Evolutionary conservation across 2,113 vertebrate genomes (phyloP), one percentile per base, ranked within the genome.

Genomic region (Aepyceros melampus): DNA sequence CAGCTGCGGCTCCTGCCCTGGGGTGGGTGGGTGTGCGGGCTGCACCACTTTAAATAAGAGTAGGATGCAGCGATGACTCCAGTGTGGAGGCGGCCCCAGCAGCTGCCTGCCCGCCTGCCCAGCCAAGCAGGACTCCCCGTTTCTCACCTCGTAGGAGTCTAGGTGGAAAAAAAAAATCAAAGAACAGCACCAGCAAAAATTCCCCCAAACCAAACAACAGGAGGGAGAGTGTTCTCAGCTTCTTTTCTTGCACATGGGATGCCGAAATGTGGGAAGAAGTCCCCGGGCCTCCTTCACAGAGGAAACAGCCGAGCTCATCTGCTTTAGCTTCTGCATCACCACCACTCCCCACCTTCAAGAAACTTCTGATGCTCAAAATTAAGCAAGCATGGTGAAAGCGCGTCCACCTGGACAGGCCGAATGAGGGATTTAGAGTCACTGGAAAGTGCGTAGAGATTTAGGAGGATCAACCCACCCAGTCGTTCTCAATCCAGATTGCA

Each of bases 71-170:
- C 49, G 27, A 29, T 2, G 36, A 7, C 10, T 49, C 21, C 36
- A 4, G n/a, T 43, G 90, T 33, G 67, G 16, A 60, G 81, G 86
- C 5, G 7, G 86, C 15, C 43, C 51, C 45, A 58, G 90, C 53
- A 91, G 88, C 88, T 94, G 92, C 74, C 60, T 23, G 92, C 92
- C 33, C 7, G 11, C 87, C 51, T 27, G 53, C 81, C 31, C 40
- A 40, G 64, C 76, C 62, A 56, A 23, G 91, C 31, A 2, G 0
- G 12, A 36, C 29, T 51, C 62, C n/a, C 2, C 2, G 17, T 92
- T 95, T 86, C 60, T 55, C 53, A 55, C 53, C 58, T 25, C 25
- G 45, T 96, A 71, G 81, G 71, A 81, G 89, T 92, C 10, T 8
- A 15, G 12, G 45, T 47, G 60, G 9, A 58, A 60, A 17, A 43